These are phyloP conservation scores for Byasa hedistus DNA, from an alignment of 2,888 invertebrate genomes.

Conservation along the genomic window DNA sequence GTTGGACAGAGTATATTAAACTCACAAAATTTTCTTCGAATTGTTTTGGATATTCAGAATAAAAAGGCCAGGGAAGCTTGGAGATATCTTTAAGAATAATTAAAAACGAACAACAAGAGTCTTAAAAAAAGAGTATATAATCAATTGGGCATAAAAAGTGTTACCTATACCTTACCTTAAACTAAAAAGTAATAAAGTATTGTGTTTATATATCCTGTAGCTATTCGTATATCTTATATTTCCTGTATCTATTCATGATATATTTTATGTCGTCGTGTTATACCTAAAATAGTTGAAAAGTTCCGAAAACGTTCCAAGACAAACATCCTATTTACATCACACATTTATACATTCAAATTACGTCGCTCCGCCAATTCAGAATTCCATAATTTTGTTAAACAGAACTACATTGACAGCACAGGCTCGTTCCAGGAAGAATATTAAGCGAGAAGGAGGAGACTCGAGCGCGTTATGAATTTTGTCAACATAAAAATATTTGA, in stretches of 20 bases:
- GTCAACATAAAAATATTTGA: conserved; percentile 30
- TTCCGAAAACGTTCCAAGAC: not conserved
- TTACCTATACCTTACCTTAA: too few relatives aligned
- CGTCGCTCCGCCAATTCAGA: conserved; percentile 5
- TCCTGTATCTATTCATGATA: not conserved
- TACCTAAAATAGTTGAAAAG: not conserved
- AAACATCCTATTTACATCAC: conserved; percentile 14
- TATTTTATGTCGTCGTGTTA: not conserved
- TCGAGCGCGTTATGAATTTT: conserved; percentile 27
- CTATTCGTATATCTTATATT: not conserved
- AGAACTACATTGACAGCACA: conserved; percentile 14
- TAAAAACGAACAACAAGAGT: too few relatives aligned
- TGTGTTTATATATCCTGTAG: too few relatives aligned
- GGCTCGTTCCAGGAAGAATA: conserved; percentile 14
- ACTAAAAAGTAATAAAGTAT: too few relatives aligned
- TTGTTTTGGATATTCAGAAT: not conserved
- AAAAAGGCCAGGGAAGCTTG: not conserved
- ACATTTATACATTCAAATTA: conserved; percentile 11
- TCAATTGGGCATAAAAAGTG: too few relatives aligned
- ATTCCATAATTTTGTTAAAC: conserved; percentile 18
- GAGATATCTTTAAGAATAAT: not conserved
- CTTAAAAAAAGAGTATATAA: too few relatives aligned
- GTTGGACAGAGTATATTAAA: not conserved
- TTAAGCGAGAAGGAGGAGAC: conserved; percentile 20
- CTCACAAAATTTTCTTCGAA: not conserved